Percentiles rank a stretch among this genome's conserved stretches.
Evolutionary conservation across 1,140 invertebrate genomes (phyloP).

Genomic region (Bradysia coprophila): DNA sequence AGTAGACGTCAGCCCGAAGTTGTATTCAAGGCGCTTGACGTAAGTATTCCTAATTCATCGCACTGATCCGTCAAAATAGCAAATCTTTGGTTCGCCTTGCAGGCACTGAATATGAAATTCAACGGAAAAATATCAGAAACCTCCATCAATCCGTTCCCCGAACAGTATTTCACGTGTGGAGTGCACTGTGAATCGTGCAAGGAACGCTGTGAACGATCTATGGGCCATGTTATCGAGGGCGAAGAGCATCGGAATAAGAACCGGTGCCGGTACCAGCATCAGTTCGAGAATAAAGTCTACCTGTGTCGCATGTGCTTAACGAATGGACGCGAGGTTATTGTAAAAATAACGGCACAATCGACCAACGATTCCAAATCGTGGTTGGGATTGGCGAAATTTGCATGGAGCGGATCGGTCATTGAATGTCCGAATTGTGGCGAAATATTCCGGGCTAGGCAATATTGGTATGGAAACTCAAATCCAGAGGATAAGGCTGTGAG

Average conservation of each 20-base stretch:
- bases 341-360: slow-evolving; percentile 35
- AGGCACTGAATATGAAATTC: slow-evolving; percentile 61
- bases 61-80: too few relatives aligned
- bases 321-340: slow-evolving; percentile 27
- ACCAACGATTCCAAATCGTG: slow-evolving; percentile 45
- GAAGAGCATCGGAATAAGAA: slow-evolving; percentile 36
- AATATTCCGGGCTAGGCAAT: slow-evolving; percentile 62
- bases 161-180: slow-evolving; percentile 65
- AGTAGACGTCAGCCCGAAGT: slow-evolving; percentile 42
- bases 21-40: slow-evolving; percentile 46
- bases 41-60: slow-evolving; percentile 16
- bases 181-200: slow-evolving; percentile 52
- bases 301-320: slow-evolving; percentile 41
- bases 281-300: slow-evolving; percentile 60
- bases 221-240: slow-evolving; percentile 57
- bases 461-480: slow-evolving; percentile 71
- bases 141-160: slow-evolving; percentile 46
- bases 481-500: slow-evolving; percentile 47
- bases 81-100: too few relatives aligned
- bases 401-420: slow-evolving; percentile 65
- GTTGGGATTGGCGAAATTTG: slow-evolving; percentile 54
- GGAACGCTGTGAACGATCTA: slow-evolving; percentile 46
- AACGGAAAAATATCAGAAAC: slow-evolving; percentile 43
- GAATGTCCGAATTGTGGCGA: slow-evolving; percentile 67
- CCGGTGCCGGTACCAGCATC: slow-evolving; percentile 51